Evolutionary conservation across 2,113 vertebrate species (phyloP).

Genomic region (Cromileptes altivelis): DNA sequence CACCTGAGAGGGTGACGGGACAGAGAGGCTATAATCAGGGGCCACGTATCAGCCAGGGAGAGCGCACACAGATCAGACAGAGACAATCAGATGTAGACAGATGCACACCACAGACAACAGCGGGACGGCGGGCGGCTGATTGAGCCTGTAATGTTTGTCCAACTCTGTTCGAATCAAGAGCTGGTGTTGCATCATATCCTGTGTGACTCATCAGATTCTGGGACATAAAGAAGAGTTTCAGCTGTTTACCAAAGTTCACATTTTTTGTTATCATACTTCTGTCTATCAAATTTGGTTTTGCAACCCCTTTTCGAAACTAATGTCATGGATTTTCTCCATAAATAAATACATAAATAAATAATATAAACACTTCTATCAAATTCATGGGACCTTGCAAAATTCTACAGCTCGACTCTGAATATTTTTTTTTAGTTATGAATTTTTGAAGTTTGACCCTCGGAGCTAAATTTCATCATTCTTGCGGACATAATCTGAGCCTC

Average conservation of each 20-base stretch:
- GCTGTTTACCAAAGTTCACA: neutral
- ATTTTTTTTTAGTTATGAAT: too few relatives aligned
- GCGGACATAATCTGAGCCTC: too few relatives aligned
- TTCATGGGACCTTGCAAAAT: too few relatives aligned
- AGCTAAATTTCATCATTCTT: too few relatives aligned
- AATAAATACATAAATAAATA: too few relatives aligned
- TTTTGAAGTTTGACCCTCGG: too few relatives aligned
- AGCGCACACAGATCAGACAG: constrained; percentile 22
- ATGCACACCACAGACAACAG: constrained; percentile 3
- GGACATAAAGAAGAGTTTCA: neutral
- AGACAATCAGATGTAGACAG: constrained; percentile 42
- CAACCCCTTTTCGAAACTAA: too few relatives aligned
- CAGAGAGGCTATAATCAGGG: constrained; percentile 27
- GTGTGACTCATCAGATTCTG: neutral
- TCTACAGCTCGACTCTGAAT: too few relatives aligned
- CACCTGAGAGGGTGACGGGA: constrained; percentile 84
- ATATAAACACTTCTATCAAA: too few relatives aligned
- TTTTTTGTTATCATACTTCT: too few relatives aligned
- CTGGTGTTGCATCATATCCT: neutral
- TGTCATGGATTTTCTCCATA: too few relatives aligned
- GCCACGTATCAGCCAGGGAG: neutral
- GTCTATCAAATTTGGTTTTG: too few relatives aligned
- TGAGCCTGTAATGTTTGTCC: constrained; percentile 6
- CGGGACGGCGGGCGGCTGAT: neutral
- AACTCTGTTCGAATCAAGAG: neutral